Evolutionary conservation across 2,113 vertebrate species (phyloP).

Genomic region (Naja naja): DNA sequence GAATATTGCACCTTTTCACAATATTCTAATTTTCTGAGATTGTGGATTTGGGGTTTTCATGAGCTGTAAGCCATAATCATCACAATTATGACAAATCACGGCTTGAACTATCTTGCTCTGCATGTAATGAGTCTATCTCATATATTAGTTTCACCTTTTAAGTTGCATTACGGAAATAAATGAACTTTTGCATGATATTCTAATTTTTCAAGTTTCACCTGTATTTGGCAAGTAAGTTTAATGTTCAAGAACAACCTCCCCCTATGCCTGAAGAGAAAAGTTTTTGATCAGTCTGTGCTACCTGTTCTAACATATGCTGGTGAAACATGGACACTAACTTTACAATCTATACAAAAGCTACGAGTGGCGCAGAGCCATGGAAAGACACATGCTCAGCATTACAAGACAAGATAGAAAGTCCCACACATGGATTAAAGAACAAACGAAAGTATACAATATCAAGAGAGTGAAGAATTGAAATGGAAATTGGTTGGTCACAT

Average conservation of each 20-base stretch:
- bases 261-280: not conserved
- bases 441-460: not conserved
- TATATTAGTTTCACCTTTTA: no score
- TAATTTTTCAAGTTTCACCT: no score
- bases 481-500: not conserved
- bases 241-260: not conserved
- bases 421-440: not conserved
- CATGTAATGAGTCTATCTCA: no score
- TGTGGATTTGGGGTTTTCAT: no score
- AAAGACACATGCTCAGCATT: not conserved
- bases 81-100: no score
- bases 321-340: not conserved
- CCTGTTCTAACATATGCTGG: not conserved
- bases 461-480: not conserved
- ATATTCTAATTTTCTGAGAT: no score
- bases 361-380: not conserved
- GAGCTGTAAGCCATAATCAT: no score
- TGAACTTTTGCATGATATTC: no score
- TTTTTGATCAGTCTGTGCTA: not conserved
- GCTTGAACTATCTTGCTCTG: no score
- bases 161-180: no score
- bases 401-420: not conserved
- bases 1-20: no score
- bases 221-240: not conserved
- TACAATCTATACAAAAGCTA: not conserved